These are phyloP conservation scores for Teleogryllus occipitalis DNA, from an alignment of 1,140 invertebrate genomes.

Conservation along the genomic window DNA sequence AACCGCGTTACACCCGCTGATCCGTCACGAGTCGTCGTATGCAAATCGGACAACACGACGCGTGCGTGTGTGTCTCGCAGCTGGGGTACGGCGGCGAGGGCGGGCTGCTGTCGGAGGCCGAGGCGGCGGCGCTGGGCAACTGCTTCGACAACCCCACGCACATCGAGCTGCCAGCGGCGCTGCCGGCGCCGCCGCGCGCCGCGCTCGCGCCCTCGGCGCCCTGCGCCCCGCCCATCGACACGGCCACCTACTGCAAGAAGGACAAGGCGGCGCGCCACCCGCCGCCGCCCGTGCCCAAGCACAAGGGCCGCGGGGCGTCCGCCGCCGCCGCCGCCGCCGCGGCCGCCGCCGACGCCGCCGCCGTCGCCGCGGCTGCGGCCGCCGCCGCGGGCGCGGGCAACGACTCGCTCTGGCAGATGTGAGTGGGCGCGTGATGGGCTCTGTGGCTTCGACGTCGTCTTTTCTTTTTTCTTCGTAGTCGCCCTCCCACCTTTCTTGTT, in stretches of 20 bases:
- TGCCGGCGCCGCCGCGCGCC: slow-evolving; percentile 50
- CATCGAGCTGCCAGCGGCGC: slow-evolving; percentile 51
- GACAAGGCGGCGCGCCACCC: slow-evolving; percentile 26
- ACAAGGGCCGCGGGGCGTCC: neutral
- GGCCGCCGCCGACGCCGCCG: slow-evolving; percentile 21
- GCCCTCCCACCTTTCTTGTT: too few species aligned
- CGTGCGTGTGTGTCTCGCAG: slow-evolving; percentile 37
- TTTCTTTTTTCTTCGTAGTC: too few species aligned
- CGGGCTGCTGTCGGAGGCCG: neutral
- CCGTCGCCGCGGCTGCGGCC: neutral
- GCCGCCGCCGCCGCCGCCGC: neutral
- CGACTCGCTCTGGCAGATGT: slow-evolving; percentile 20
- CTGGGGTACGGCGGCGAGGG: slow-evolving; percentile 37
- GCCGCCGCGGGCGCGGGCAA: neutral
- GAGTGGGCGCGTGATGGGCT: neutral
- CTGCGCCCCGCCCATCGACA: slow-evolving; percentile 46
- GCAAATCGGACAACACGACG: too few species aligned
- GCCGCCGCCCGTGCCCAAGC: neutral
- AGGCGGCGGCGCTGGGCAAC: slow-evolving; percentile 14
- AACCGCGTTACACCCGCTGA: too few species aligned
- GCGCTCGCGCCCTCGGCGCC: slow-evolving; percentile 31
- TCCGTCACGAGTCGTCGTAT: too few species aligned
- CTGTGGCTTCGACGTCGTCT: too few species aligned
- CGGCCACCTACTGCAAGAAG: slow-evolving; percentile 64
- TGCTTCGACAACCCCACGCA: slow-evolving; percentile 68